Conservation (phyloP, 2,797 vertebrate genomes). For the Hydrocynus forskahlii region DNA sequence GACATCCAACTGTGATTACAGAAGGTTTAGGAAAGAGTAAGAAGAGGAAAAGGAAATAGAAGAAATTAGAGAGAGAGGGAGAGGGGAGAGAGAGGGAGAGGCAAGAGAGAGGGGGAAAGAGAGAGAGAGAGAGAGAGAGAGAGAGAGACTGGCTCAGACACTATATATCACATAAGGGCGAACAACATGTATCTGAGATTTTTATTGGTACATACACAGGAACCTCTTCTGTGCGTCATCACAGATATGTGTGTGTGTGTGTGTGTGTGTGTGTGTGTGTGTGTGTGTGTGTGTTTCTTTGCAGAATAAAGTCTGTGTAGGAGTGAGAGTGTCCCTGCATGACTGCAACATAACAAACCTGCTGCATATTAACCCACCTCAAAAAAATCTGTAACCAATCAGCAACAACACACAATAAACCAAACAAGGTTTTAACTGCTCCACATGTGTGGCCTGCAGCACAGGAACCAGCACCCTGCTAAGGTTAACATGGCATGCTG, state of each 20-base stretch:
- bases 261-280: too few species aligned
- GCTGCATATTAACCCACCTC: slow-evolving; percentile 44
- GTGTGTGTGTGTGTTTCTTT: too few species aligned
- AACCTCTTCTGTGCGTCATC: background rate
- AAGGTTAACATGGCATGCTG: slow-evolving; percentile 23
- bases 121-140: background rate
- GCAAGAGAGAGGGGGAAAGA: background rate
- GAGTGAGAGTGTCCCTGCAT: background rate
- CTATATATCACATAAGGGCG: background rate
- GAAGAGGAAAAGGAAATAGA: background rate
- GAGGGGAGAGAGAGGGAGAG: too few species aligned
- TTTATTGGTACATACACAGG: background rate
- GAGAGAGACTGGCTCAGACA: background rate
- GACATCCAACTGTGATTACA: background rate
- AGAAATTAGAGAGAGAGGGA: slow-evolving; percentile 1
- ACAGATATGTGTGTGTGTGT: too few species aligned
- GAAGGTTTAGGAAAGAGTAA: background rate
- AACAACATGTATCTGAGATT: background rate
- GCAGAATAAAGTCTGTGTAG: background rate
- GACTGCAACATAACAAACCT: slow-evolving; percentile 18
- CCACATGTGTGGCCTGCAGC: slow-evolving; percentile 48
- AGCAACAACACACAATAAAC: slow-evolving; percentile 48
- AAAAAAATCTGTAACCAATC: slow-evolving; percentile 31
- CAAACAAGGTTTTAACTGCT: slow-evolving; percentile 39
- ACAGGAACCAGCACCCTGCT: slow-evolving; percentile 45